These are phyloP conservation scores for Chloebia gouldiae DNA, from an alignment of 2,113 vertebrate genomes.

Conservation along the genomic window DNA sequence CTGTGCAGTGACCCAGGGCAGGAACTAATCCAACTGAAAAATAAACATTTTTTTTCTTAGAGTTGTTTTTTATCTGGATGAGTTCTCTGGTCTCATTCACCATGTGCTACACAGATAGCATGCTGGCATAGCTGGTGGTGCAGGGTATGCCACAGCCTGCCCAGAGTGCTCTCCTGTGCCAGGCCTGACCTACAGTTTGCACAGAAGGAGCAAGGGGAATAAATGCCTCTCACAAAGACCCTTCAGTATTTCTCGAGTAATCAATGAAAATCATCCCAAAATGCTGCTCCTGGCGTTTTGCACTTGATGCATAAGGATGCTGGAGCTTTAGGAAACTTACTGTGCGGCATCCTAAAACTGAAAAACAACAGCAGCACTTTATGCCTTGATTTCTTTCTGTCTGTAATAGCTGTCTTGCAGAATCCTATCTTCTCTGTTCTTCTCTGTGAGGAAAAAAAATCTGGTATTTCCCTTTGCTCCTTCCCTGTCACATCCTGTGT, in stretches of 20 bases:
- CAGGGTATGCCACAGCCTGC: background rate
- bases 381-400: background rate
- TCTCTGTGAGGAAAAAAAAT: background rate
- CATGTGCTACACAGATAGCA: background rate
- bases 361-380: background rate
- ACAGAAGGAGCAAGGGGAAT: background rate
- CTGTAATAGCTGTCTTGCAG: background rate
- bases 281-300: background rate
- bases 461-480: background rate
- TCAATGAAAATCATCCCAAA: background rate
- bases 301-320: background rate
- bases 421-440: background rate
- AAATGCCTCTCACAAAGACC: background rate
- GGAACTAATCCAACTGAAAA: conserved; percentile 3
- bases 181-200: background rate
- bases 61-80: conserved; percentile 17
- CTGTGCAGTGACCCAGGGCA: conserved; percentile 36
- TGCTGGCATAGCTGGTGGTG: background rate
- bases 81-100: background rate
- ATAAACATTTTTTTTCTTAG: background rate
- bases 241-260: background rate
- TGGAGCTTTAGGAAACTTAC: background rate
- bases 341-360: background rate
- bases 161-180: background rate
- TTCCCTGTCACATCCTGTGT: background rate